phyloP scores from a whole-genome alignment of 2,888 invertebrate species.

The Hydroisotoma schaefferi region DNA sequence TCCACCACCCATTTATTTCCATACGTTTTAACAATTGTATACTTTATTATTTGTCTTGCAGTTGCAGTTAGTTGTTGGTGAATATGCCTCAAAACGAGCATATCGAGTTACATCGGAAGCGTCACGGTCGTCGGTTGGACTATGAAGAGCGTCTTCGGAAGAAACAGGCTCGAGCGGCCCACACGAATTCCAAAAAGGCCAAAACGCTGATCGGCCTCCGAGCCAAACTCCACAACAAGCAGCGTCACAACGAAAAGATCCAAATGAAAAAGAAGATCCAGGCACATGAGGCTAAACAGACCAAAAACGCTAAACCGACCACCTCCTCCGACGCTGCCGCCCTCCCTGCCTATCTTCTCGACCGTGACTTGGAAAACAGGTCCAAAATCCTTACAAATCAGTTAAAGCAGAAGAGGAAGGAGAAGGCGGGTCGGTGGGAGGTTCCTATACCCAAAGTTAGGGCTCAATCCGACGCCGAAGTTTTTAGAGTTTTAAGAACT shows the following conservation, averaged over 20 bases:
- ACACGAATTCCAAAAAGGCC: constrained; percentile 85
- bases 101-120: constrained; percentile 94
- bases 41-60: too few species aligned
- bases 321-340: constrained; percentile 86
- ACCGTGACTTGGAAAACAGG: constrained; percentile 88
- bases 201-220: constrained; percentile 90
- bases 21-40: too few species aligned
- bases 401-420: constrained; percentile 99
- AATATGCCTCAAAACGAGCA: constrained; percentile 99
- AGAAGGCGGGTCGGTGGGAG: constrained; percentile 99
- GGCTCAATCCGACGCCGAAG: constrained; percentile 94
- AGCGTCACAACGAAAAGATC: constrained; percentile 95
- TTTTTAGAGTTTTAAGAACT: constrained; percentile 84
- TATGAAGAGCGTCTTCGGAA: constrained; percentile 96
- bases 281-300: constrained; percentile 92
- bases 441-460: constrained; percentile 98
- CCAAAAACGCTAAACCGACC: constrained; percentile 69
- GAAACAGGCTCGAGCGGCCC: constrained; percentile 89
- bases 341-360: constrained; percentile 91
- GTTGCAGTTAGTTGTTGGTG: too few species aligned
- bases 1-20: too few species aligned
- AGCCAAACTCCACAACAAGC: constrained; percentile 95
- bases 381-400: constrained; percentile 97
- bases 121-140: constrained; percentile 92
- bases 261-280: constrained; percentile 99